Evolutionary conservation across 2,888 invertebrate species (phyloP), one percentile per base, ranked within the genome.

Genomic region (Diloba caeruleocephala): DNA sequence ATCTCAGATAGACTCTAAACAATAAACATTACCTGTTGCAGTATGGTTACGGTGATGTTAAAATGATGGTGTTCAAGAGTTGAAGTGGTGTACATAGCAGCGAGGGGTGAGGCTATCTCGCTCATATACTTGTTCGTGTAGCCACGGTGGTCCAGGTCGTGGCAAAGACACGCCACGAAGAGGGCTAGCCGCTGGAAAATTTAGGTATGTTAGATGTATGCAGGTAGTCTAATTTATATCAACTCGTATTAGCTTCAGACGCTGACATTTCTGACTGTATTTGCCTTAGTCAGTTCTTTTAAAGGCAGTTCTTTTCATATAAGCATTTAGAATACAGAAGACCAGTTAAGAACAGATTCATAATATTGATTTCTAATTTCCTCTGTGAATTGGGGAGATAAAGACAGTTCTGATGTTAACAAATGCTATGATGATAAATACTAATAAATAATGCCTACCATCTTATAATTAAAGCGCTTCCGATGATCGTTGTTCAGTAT

Each of bases 31-130:
- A 96, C 96, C 94, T 96, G 96, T 82, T 97, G 97, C 10, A 98
- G 88, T 65, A 98, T 97, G 9, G 96, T 96, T 19, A 97, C 96
- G 0, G 97, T 97, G 81, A 97, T 97, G 81, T 98, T 97, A 82
- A 97, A 98, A 84, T 98, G 97, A 80, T 98, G 97, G 78, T 98
- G 97, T 80, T 98, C 98, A 94, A 97, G 95, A 0, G 97, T 97
- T 0, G 97, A 97, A 0, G 97, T 98, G 23, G 97, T 96, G 84
- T 98, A 98, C 83, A 98, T 96, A 17, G 96, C 95, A 0, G 97
- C 97, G 26, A 98, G 87, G 0, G 98, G 97, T 1, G 97, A 97
- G 44, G 96, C 96, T 15, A 96, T 96, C 70, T 97, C 96, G 70
- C 96, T 94, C 96, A 97, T 97, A 84, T 97, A 98, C 79, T 97